Conservation (phyloP, 37 sponge, comb jelly and placozoan species). For the Bolinopsis microptera region DNA sequence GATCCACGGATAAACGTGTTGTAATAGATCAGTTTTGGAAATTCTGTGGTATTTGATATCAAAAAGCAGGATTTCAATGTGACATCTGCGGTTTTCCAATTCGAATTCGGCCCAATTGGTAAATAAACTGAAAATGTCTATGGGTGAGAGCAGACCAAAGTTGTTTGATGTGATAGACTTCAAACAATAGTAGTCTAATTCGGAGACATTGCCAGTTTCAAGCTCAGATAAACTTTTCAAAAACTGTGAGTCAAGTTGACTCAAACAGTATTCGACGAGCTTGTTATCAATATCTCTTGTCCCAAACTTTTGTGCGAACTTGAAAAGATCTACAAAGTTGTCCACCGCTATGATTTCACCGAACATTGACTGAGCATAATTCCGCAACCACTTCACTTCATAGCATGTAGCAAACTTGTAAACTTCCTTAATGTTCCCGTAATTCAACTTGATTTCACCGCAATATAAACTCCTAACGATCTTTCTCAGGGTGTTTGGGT, state of each 20-base stretch:
- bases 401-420: neutral
- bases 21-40: neutral
- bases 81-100: neutral
- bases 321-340: neutral
- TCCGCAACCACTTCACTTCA: neutral
- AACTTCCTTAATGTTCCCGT: neutral
- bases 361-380: neutral
- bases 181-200: neutral
- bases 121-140: neutral
- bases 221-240: neutral
- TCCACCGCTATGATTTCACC: neutral
- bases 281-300: neutral
- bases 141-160: neutral
- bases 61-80: neutral
- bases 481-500: neutral
- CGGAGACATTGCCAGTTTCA: neutral
- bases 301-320: neutral
- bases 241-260: neutral
- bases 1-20: neutral
- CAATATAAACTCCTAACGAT: neutral
- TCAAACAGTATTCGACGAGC: neutral
- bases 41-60: neutral
- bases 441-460: neutral
- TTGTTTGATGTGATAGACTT: neutral
- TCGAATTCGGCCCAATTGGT: neutral